Evolutionary conservation across 2,888 invertebrate species (phyloP), one percentile per base, ranked within the genome.

Genomic region (Lithophane leautieri): DNA sequence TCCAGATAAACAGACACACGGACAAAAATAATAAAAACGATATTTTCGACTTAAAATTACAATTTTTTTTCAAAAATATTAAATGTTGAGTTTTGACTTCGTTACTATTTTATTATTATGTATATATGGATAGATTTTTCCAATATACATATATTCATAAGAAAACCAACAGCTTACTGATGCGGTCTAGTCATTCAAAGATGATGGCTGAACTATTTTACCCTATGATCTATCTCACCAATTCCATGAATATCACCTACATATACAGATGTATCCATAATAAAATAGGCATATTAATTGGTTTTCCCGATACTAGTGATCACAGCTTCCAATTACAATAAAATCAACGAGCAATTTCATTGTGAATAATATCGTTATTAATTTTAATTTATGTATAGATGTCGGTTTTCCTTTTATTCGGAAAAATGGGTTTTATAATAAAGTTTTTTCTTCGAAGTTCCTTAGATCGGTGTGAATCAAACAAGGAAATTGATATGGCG

Each of bases 401-500:
- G 61, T 82, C 2, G 84, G 79, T 85, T 88, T 88, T 88, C 82
- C 89, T 83, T 81, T 75, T 78, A 68, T 77, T 78, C 28, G 52
- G 60, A 81, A 82, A 86, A 78, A 76, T 78, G 56, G 34, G 47
- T 70, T 67, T 50, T 8, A 9, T 19, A 16, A 22, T 56, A 70
- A 72, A 61, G 73, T 77, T 25, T 66, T 34, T 88, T 84, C 88
- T 72, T 42, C 9, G 81, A 84, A 47, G 34, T 34, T 34, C 6
- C 34, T 4, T 34, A 34, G 14, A 76, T 42, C 62, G n/a, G 65
- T 71, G 79, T 76, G 73, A 84, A 70, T 81, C 63, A 71, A 80
- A 73, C 76, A 62, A 83, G 84, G 77, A 84, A 78, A 79, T 78
- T 62, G 54, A 25, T 78, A 56, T 65, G 82, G 79, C 81, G 76